Percentiles rank a stretch among this genome's conserved stretches.
phyloP scores from a whole-genome alignment of 2,113 vertebrate species.

The Motacilla tschutschensis region DNA sequence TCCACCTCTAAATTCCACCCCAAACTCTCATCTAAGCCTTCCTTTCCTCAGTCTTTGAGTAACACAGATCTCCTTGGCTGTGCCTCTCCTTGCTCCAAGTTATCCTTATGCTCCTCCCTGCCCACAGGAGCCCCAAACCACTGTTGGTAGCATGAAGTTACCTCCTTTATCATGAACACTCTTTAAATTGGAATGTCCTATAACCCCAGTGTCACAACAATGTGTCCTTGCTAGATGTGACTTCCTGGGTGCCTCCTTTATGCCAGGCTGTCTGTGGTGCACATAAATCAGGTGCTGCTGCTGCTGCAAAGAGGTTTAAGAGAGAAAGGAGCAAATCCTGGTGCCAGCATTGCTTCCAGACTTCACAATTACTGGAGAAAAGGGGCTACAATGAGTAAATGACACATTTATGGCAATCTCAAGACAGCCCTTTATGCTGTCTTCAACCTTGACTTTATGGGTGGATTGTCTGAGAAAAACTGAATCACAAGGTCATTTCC shows the following conservation, averaged over 20 bases:
- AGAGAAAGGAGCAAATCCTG: neutral
- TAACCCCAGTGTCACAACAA: neutral
- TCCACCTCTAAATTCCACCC: neutral
- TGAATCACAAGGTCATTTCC: neutral
- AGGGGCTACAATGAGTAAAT: neutral
- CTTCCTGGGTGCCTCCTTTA: neutral
- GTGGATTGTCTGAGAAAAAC: neutral
- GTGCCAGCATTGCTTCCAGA: neutral
- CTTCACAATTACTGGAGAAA: neutral
- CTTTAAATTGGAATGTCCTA: neutral
- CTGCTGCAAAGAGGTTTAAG: neutral
- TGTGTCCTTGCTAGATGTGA: neutral
- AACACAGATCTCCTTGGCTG: neutral
- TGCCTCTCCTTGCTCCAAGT: neutral
- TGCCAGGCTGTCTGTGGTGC: neutral
- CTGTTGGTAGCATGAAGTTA: neutral
- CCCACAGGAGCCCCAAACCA: neutral
- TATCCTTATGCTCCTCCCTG: neutral
- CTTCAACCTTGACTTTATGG: neutral
- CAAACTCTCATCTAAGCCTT: neutral
- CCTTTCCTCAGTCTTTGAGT: neutral
- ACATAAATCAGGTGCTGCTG: neutral
- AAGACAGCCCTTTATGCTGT: neutral
- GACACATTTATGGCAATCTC: neutral
- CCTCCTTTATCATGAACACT: neutral